phyloP scores from a whole-genome alignment of 2,797 vertebrate species.

The Halcyon chelicuti region DNA sequence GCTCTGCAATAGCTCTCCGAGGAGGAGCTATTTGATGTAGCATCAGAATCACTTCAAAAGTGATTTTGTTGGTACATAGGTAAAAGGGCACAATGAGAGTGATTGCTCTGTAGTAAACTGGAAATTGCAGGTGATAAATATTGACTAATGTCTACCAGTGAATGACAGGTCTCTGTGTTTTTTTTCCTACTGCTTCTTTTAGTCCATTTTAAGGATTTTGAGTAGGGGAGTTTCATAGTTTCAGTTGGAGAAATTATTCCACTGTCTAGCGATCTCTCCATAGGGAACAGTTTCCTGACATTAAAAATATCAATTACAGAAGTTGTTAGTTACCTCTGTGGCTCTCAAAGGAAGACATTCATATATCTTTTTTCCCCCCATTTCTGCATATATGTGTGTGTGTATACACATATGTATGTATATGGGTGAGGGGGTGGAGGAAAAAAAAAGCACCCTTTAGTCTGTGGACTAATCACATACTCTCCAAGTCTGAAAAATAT shows the following conservation, averaged over 20 bases:
- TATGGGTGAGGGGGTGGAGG: not conserved
- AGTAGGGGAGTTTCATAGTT: not conserved
- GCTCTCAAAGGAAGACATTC: conserved; percentile 7
- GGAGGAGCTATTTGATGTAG: not conserved
- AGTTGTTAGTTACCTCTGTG: not conserved
- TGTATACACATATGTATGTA: not conserved
- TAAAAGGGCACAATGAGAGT: not conserved
- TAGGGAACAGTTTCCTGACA: not conserved
- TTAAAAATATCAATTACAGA: not conserved
- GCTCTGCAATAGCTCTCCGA: not conserved
- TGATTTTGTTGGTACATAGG: not conserved
- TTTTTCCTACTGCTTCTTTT: not conserved
- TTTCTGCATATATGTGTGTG: not conserved
- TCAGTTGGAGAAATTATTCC: not conserved
- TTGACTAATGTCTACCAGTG: not conserved
- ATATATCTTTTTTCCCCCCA: rapidly evolving
- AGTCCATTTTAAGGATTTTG: not conserved
- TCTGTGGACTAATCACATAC: not conserved
- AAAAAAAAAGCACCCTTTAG: not conserved
- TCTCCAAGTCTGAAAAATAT: not conserved
- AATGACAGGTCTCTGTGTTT: not conserved
- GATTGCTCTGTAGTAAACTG: not conserved
- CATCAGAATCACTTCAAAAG: not conserved
- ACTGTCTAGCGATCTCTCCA: not conserved
- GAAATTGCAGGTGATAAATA: not conserved